Percentiles rank a stretch among this genome's conserved stretches.
phyloP scores from a whole-genome alignment of 2,113 vertebrate species.

The Aegotheles bennettii region DNA sequence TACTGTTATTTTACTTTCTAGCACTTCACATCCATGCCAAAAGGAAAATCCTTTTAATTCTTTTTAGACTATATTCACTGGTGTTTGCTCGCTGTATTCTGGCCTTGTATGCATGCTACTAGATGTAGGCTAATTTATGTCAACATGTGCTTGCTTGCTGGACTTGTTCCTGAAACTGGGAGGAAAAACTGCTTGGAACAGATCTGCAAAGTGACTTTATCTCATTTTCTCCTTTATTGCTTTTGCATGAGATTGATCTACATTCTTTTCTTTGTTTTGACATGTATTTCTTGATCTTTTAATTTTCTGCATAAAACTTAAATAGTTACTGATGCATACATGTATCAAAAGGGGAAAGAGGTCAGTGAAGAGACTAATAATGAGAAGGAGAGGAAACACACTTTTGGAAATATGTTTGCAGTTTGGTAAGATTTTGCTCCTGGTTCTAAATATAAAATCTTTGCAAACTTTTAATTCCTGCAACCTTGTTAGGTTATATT shows the following conservation, averaged over 20 bases:
- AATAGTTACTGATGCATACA: background rate
- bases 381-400: background rate
- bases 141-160: background rate
- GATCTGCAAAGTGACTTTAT: background rate
- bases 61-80: background rate
- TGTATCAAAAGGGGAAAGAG: background rate
- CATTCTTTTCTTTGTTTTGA: background rate
- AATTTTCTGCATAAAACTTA: constrained; percentile 10
- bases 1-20: background rate
- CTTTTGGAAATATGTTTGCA: background rate
- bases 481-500: background rate
- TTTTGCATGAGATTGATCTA: background rate
- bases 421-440: background rate
- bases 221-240: background rate
- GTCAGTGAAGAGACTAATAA: background rate
- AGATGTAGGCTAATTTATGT: background rate
- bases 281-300: constrained; percentile 1
- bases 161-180: background rate
- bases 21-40: background rate
- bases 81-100: background rate
- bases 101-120: background rate
- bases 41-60: background rate
- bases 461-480: background rate
- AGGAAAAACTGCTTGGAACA: background rate
- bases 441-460: background rate